Evolutionary conservation across 2,113 vertebrate species (phyloP).

Genomic region (Mastomys natalensis): DNA sequence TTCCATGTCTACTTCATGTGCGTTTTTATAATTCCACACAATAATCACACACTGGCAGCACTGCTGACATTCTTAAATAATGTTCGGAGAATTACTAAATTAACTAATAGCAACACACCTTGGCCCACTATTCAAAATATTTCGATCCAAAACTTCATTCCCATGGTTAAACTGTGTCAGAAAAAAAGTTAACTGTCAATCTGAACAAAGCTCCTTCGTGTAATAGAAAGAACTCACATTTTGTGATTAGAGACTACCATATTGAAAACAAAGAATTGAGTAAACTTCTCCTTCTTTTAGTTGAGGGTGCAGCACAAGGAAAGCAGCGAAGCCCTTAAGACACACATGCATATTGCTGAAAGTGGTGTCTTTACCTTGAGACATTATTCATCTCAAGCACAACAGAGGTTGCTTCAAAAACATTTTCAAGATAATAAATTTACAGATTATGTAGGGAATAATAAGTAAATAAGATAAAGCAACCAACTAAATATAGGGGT

Average conservation of each 20-base stretch:
- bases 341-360: not conserved
- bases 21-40: not conserved
- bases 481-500: not conserved
- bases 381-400: not conserved
- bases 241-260: not conserved
- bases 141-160: not conserved
- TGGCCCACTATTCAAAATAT: conserved; percentile 29
- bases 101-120: not conserved
- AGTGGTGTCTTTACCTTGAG: not conserved
- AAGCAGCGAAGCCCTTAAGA: not conserved
- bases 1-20: not conserved
- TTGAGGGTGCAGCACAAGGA: not conserved
- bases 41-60: not conserved
- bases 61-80: not conserved
- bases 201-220: not conserved
- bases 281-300: not conserved
- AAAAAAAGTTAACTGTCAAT: not conserved
- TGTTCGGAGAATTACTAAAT: not conserved
- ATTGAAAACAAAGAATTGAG: not conserved
- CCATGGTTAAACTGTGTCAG: not conserved
- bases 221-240: not conserved
- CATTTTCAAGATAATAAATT: not conserved
- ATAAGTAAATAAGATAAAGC: not conserved
- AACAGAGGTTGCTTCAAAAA: not conserved
- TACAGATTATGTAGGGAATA: not conserved